Percentiles rank a stretch among this genome's conserved stretches.
phyloP scores from a whole-genome alignment of 2,797 vertebrate species.

The Microctenopoma stevenorrisi region DNA sequence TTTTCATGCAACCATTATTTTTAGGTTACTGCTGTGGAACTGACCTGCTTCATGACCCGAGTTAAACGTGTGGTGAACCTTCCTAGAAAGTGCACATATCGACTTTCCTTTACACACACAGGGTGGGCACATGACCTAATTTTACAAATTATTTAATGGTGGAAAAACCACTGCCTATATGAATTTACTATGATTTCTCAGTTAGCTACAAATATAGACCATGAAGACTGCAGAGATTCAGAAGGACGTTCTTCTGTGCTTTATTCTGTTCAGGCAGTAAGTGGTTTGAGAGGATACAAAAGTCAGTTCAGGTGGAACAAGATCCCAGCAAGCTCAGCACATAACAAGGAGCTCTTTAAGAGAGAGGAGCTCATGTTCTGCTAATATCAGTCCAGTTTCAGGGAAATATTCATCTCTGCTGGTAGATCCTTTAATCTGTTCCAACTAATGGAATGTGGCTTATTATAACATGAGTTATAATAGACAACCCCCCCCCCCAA shows the following conservation, averaged over 20 bases:
- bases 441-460: background rate
- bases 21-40: conserved; percentile 18
- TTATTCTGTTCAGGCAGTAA: background rate
- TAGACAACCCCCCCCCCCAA: no score
- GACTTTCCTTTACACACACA: background rate
- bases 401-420: background rate
- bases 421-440: background rate
- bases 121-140: background rate
- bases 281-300: background rate
- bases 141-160: background rate
- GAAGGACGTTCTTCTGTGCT: background rate
- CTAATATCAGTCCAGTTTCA: background rate
- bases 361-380: conserved; percentile 1
- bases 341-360: conserved; percentile 40
- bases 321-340: conserved; percentile 58
- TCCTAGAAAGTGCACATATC: conserved; percentile 8
- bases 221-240: background rate
- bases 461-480: background rate
- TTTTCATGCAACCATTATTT: background rate
- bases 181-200: background rate
- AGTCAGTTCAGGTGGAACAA: conserved; percentile 24
- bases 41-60: conserved; percentile 40
- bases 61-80: background rate
- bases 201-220: no score
- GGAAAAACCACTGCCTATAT: background rate